Conservation (phyloP, 2,888 invertebrate genomes). For the Lysandra bellargus region DNA sequence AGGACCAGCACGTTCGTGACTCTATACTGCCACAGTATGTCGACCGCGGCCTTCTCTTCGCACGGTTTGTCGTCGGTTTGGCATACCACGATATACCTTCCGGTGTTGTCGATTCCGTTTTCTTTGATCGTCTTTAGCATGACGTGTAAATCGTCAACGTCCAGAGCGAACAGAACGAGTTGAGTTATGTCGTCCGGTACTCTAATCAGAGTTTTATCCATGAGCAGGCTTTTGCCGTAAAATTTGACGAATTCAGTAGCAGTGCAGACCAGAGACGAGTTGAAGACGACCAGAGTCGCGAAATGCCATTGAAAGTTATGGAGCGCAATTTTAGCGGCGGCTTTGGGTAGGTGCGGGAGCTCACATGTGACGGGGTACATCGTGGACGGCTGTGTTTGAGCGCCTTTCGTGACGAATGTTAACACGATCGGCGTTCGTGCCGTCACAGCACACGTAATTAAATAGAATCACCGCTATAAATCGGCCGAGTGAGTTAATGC, state of each 20-base stretch:
- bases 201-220: slow-evolving; percentile 48
- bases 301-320: slow-evolving; percentile 60
- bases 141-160: slow-evolving; percentile 47
- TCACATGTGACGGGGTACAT: slow-evolving; percentile 34
- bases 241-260: slow-evolving; percentile 53
- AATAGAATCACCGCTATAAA: slow-evolving; percentile 39
- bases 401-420: slow-evolving; percentile 38
- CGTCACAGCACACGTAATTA: slow-evolving; percentile 38
- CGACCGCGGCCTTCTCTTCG: slow-evolving; percentile 52
- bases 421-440: slow-evolving; percentile 38
- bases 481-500: neutral
- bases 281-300: slow-evolving; percentile 58
- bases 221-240: slow-evolving; percentile 53
- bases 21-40: slow-evolving; percentile 57
- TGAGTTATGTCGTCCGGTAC: slow-evolving; percentile 49
- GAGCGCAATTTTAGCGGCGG: slow-evolving; percentile 57
- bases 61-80: slow-evolving; percentile 53
- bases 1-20: slow-evolving; percentile 60
- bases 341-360: slow-evolving; percentile 49
- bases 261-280: slow-evolving; percentile 51
- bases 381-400: slow-evolving; percentile 28
- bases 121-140: slow-evolving; percentile 51
- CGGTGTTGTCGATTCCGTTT: slow-evolving; percentile 58
- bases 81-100: slow-evolving; percentile 61
- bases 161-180: slow-evolving; percentile 55